phyloP scores from a whole-genome alignment of 2,888 invertebrate species.

The Epinotia bilunana region DNA sequence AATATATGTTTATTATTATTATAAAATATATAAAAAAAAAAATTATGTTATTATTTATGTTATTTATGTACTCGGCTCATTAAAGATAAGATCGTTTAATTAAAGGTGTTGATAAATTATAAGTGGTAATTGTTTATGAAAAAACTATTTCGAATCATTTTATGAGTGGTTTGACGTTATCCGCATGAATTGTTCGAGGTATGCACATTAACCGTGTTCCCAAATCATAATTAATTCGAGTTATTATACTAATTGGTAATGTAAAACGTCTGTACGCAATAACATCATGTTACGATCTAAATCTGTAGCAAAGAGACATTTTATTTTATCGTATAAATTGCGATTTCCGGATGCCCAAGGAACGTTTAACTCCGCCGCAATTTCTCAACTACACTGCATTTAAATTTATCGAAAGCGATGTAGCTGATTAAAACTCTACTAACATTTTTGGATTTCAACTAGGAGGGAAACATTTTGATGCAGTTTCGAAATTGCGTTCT shows the following conservation, averaged over 20 bases:
- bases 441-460: constrained; percentile 1
- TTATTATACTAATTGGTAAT: constrained; percentile 26
- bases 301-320: constrained; percentile 31
- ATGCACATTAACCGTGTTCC: no score
- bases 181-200: no score
- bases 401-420: constrained; percentile 52
- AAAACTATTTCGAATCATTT: no score
- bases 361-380: constrained; percentile 47
- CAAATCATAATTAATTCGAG: not conserved
- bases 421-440: constrained; percentile 58
- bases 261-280: constrained; percentile 12
- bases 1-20: no score
- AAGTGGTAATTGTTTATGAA: no score
- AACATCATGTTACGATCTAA: constrained; percentile 24
- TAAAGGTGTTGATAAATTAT: no score
- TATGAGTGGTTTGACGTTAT: no score
- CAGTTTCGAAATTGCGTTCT: constrained; percentile 11
- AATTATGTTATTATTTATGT: no score
- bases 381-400: constrained; percentile 49
- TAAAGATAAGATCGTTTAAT: no score
- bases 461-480: constrained; percentile 14
- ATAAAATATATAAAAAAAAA: no score
- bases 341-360: constrained; percentile 40
- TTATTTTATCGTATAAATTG: constrained; percentile 45
- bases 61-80: no score